Base-by-base conservation (phyloP, 64 coral and sea anemone species). In the Actinia equina region DNA sequence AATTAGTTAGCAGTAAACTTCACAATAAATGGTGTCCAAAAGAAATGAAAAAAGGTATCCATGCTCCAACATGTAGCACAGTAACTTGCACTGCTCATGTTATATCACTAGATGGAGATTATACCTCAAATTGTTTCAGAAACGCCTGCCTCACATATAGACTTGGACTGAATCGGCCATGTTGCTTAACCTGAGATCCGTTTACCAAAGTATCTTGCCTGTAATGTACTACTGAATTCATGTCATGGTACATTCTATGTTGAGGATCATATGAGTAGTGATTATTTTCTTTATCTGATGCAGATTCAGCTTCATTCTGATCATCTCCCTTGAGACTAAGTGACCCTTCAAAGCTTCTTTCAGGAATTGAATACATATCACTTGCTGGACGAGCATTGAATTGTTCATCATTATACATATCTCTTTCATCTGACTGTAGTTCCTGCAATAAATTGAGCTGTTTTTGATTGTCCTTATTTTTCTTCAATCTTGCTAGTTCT, bases 361-460 rank as follows among this genome's bases (percentile, higher is more conserved):
- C 83, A 44, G 83, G 23, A 44, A 85, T 85, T 6, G 55, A 85
- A 53, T 85, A 85, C 83, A 85, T 85, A 85, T 85, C 83, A 57
- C 59, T 58, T 42, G 22, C 17, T 52, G 52, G 53, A 8, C 56
- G 25, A 7, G 7, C 22, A 4, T 11, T 25, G 52, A 60, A 59
- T 17, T 63, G 52, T 60, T 45, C 83, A 22, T 85, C 11, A 1
- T 30, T 62, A 43, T 17, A 3, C 15, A 60, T 20, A 13, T 58
- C 82, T 52, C 43, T 17, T 84, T 46, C 51, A 14, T 65, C 25
- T 74, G 27, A 15, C 13, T 74, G 23, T 74, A 20, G 19, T 69
- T n/a, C 63, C 5, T 69, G 7, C 23, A 20, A 69, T n/a, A 69
- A 69, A 69, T 23, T 26, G 41, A 74, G 20, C 5, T 22, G 22